A percentile compares a stretch with the other conserved stretches of the same genome.
phyloP scores from a whole-genome alignment of 2,888 invertebrate species.

The Synanthedon andrenaeformis region DNA sequence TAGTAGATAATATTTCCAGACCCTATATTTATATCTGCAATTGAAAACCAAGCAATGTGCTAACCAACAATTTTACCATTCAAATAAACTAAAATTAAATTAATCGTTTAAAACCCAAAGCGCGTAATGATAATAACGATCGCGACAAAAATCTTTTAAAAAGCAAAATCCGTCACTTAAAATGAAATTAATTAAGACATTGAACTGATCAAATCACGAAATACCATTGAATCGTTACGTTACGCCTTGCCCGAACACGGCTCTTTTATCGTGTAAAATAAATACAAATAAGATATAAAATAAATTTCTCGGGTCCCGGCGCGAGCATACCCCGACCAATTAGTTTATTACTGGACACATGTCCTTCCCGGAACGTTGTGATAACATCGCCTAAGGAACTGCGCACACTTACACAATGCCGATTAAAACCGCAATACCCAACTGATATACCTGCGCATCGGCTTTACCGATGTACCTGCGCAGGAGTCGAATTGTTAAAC shows the following conservation, averaged over 20 bases:
- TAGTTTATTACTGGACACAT: constrained; percentile 67
- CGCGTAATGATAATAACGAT: too few species aligned
- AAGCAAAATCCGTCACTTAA: constrained; percentile 6
- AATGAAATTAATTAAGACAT: constrained; percentile 50
- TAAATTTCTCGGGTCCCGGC: constrained; percentile 32
- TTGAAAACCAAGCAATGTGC: too few species aligned
- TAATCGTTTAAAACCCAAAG: too few species aligned
- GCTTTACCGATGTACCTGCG: too few species aligned
- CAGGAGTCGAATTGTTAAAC: too few species aligned
- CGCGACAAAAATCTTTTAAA: neutral
- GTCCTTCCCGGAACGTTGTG: constrained; percentile 58
- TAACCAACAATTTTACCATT: too few species aligned
- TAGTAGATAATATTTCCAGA: too few species aligned
- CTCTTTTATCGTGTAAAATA: constrained; percentile 19
- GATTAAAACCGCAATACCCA: too few species aligned
- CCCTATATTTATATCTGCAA: too few species aligned
- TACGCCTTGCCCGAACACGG: constrained; percentile 6
- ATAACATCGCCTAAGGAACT: constrained; percentile 40
- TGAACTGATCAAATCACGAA: constrained; percentile 24
- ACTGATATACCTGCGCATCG: too few species aligned
- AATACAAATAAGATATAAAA: constrained; percentile 34
- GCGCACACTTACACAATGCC: constrained; percentile 1
- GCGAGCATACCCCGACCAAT: constrained; percentile 57
- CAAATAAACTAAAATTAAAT: too few species aligned
- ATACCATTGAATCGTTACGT: constrained; percentile 13